phyloP scores from a whole-genome alignment of 2,888 invertebrate species.

The Polia nebulosa region DNA sequence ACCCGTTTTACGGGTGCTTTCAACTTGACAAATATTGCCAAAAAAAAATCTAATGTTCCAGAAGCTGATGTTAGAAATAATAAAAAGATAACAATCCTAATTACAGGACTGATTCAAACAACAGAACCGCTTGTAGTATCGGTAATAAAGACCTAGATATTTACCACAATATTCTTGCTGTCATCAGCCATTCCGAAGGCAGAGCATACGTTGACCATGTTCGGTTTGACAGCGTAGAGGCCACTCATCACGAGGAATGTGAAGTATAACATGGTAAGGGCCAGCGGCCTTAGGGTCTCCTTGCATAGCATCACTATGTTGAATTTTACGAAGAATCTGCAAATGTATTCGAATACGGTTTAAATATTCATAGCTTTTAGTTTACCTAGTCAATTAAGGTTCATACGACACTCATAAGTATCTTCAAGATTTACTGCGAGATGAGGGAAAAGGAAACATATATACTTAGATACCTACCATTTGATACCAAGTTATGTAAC shows the following conservation, averaged over 20 bases:
- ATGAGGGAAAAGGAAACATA: conserved; percentile 13
- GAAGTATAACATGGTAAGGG: conserved; percentile 87
- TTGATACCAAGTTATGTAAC: no score
- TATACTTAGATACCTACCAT: no score
- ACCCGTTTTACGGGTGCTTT: neutral
- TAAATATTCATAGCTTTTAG: neutral
- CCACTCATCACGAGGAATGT: conserved; percentile 89
- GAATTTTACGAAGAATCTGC: conserved; percentile 78
- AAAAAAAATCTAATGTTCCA: no score
- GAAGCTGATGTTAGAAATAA: neutral
- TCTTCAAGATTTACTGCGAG: neutral
- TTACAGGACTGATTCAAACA: neutral
- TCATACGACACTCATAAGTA: neutral
- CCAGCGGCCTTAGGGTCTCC: conserved; percentile 88
- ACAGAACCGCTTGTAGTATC: neutral
- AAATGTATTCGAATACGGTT: conserved; percentile 46
- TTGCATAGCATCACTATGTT: conserved; percentile 87
- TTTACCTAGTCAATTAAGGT: neutral
- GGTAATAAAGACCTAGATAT: conserved; percentile 41
- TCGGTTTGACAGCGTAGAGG: conserved; percentile 87
- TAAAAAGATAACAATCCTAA: neutral
- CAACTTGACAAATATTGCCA: no score
- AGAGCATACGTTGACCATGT: conserved; percentile 89
- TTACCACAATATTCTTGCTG: conserved; percentile 85
- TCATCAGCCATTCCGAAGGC: conserved; percentile 85